Evolutionary conservation across 1,140 invertebrate species (phyloP).

Genomic region (Orius insidiosus): DNA sequence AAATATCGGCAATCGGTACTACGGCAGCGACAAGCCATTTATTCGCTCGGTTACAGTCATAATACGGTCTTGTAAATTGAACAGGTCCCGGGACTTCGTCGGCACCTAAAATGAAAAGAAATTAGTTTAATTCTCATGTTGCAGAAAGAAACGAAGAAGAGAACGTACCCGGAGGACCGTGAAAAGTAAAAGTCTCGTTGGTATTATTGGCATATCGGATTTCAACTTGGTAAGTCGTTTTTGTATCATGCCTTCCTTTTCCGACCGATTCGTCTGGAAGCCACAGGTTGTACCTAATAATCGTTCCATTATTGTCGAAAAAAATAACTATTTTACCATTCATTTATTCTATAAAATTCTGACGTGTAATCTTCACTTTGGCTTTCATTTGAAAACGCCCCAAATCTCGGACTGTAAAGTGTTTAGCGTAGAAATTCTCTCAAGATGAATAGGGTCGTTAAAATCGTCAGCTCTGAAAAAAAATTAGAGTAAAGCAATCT

Average conservation of each 20-base stretch:
- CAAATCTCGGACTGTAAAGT: constrained; percentile 70
- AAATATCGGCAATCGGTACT: constrained; percentile 87
- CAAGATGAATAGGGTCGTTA: constrained; percentile 82
- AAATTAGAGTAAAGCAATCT: neutral
- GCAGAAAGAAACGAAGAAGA: constrained; percentile 15
- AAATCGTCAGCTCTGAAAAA: constrained; percentile 65
- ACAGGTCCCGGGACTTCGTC: constrained; percentile 81
- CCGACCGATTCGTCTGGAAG: constrained; percentile 66
- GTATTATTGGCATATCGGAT: constrained; percentile 90
- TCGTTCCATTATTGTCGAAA: no score
- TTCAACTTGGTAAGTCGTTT: constrained; percentile 78
- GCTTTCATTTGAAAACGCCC: constrained; percentile 54
- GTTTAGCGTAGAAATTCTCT: constrained; percentile 79
- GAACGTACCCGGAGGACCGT: constrained; percentile 58
- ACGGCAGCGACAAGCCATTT: constrained; percentile 89
- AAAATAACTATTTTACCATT: constrained; percentile 47
- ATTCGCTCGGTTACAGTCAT: constrained; percentile 88
- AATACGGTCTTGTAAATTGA: constrained; percentile 86
- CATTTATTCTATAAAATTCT: constrained; percentile 79
- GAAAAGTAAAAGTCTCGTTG: constrained; percentile 87
- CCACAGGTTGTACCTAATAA: constrained; percentile 52
- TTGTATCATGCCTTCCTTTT: constrained; percentile 62
- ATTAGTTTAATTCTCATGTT: neutral
- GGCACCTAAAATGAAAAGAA: constrained; percentile 33
- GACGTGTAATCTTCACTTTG: constrained; percentile 74